Percentiles rank a stretch among this genome's conserved stretches.
These are phyloP conservation scores for Dinocampus coccinellae DNA, from an alignment of 2,888 invertebrate genomes.

Conservation along the genomic window DNA sequence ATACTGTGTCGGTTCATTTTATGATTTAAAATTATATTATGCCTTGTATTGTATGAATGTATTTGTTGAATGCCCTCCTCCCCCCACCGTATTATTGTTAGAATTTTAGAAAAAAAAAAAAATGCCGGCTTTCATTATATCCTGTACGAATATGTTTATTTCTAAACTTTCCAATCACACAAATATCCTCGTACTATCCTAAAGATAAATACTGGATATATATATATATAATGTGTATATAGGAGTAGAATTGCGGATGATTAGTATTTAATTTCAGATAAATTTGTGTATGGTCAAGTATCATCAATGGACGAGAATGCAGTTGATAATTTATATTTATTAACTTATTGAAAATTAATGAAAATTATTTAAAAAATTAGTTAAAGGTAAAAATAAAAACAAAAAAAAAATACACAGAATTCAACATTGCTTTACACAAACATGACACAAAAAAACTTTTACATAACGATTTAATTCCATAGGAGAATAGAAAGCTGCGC, in stretches of 20 bases:
- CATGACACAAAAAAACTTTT: conserved; percentile 45
- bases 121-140: background rate
- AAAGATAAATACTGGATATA: background rate
- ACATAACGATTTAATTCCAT: conserved; percentile 70
- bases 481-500: conserved; percentile 92
- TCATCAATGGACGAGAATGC: background rate
- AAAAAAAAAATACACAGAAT: conserved; percentile 28
- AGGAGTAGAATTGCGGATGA: background rate
- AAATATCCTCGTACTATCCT: background rate
- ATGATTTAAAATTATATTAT: conserved; percentile 28
- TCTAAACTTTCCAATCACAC: conserved; percentile 7
- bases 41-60: background rate
- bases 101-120: background rate
- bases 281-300: background rate
- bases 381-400: conserved; percentile 1
- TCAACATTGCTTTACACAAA: conserved; percentile 40
- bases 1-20: conserved; percentile 17
- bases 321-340: background rate
- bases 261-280: background rate
- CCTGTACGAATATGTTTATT: conserved; percentile 5
- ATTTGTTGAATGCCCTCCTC: background rate
- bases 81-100: background rate
- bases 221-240: background rate
- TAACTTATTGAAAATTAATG: background rate
- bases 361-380: background rate